These are phyloP conservation scores for Kryptopterus vitreolus DNA, from an alignment of 2,797 vertebrate genomes.

Conservation along the genomic window DNA sequence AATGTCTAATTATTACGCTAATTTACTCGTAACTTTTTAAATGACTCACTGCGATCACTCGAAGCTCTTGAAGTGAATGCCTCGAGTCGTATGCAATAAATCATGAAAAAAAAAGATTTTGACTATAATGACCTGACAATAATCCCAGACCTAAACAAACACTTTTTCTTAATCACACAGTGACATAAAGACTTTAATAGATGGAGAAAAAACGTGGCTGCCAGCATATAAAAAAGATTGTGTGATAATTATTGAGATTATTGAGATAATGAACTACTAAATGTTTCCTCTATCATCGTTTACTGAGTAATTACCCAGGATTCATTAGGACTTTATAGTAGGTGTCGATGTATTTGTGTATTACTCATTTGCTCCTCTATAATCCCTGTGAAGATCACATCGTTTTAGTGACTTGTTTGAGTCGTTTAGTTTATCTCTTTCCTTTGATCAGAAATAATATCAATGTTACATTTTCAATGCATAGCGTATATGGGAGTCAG, in stretches of 20 bases:
- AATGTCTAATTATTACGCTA: constrained; percentile 33
- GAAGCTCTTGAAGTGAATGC: constrained; percentile 25
- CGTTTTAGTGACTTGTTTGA: no score
- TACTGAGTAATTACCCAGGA: not conserved
- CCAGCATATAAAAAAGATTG: not conserved
- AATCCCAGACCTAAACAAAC: constrained; percentile 8
- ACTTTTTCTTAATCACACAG: not conserved
- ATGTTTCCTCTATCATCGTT: not conserved
- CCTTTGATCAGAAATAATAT: no score
- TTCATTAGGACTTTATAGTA: not conserved
- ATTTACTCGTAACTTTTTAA: constrained; percentile 23
- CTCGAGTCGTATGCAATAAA: constrained; percentile 17
- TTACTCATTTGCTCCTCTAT: not conserved
- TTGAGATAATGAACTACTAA: not conserved
- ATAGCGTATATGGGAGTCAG: no score
- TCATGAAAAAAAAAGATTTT: not conserved
- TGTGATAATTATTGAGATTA: not conserved
- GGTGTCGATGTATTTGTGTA: not conserved
- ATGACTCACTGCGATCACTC: constrained; percentile 7
- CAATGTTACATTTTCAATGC: no score
- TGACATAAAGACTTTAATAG: not conserved
- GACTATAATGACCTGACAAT: constrained; percentile 9
- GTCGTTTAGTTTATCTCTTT: no score
- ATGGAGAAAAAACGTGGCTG: not conserved
- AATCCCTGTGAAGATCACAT: not conserved